These are phyloP conservation scores for Acanthurus lineatus DNA, from an alignment of 2,797 vertebrate genomes.

Conservation along the genomic window DNA sequence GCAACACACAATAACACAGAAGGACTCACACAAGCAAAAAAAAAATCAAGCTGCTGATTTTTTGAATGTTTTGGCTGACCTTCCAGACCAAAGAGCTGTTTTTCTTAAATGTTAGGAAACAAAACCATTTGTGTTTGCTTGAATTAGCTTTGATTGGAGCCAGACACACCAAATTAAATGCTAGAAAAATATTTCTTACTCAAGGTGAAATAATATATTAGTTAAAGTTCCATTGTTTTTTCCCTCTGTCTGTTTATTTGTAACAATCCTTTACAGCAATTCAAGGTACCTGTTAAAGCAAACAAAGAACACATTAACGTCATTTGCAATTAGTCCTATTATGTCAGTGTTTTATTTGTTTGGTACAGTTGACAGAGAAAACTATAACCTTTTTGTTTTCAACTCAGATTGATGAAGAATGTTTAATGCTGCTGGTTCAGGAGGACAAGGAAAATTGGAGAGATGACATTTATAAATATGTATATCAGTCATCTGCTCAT, in stretches of 20 bases:
- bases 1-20: conserved; percentile 45
- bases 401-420: neutral
- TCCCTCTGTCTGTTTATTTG: conserved; percentile 38
- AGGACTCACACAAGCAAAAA: conserved; percentile 17
- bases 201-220: conserved; percentile 69
- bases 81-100: conserved; percentile 69
- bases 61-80: conserved; percentile 64
- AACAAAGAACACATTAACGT: conserved; percentile 40
- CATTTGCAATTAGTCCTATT: conserved; percentile 13
- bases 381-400: neutral
- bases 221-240: conserved; percentile 57
- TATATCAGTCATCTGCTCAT: conserved; percentile 13
- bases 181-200: conserved; percentile 67
- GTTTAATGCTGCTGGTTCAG: neutral
- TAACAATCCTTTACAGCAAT: conserved; percentile 34
- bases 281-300: conserved; percentile 46
- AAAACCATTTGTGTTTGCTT: conserved; percentile 78
- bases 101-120: conserved; percentile 76
- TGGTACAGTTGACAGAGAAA: neutral
- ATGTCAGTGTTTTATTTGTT: conserved; percentile 19
- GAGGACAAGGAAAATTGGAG: neutral
- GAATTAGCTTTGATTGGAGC: conserved; percentile 78
- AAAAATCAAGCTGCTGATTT: conserved; percentile 30
- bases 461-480: conserved; percentile 18
- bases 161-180: conserved; percentile 77